These are phyloP conservation scores for Eulemur rubriventer DNA, from an alignment of 2,797 vertebrate genomes.

Conservation along the genomic window DNA sequence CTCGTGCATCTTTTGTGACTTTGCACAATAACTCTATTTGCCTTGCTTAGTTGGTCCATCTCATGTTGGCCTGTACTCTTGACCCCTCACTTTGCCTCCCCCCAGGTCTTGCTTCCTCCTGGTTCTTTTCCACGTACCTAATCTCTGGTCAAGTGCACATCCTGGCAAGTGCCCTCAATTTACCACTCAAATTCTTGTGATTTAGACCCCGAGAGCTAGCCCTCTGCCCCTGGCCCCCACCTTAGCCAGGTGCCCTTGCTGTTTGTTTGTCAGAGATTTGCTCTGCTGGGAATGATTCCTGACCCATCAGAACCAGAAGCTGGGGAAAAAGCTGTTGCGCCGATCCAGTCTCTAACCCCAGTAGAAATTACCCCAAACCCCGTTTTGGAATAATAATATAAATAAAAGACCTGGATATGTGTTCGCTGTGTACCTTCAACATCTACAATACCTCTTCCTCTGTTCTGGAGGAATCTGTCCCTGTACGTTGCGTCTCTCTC, in stretches of 20 bases:
- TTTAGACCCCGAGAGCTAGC: neutral
- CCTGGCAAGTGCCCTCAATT: neutral
- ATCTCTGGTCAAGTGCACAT: neutral
- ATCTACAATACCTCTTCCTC: neutral
- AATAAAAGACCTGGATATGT: neutral
- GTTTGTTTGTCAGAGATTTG: neutral
- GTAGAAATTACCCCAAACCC: neutral
- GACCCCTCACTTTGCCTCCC: neutral
- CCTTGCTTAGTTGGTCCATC: neutral
- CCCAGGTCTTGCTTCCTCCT: neutral
- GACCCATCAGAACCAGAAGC: neutral
- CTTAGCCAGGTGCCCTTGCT: neutral
- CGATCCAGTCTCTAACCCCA: neutral
- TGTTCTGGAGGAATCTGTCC: neutral
- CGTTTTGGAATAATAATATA: neutral
- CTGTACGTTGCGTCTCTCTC: neutral
- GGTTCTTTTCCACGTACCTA: accelerated
- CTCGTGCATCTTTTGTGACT: neutral
- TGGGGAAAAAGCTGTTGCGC: neutral
- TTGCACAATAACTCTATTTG: neutral
- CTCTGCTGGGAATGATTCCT: neutral
- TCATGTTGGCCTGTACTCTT: neutral
- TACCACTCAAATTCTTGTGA: neutral
- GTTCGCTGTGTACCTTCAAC: neutral
- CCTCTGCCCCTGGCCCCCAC: neutral